These are phyloP conservation scores for Amblyjoppa fuscipennis DNA, from an alignment of 2,888 invertebrate species.

Conservation along the genomic window DNA sequence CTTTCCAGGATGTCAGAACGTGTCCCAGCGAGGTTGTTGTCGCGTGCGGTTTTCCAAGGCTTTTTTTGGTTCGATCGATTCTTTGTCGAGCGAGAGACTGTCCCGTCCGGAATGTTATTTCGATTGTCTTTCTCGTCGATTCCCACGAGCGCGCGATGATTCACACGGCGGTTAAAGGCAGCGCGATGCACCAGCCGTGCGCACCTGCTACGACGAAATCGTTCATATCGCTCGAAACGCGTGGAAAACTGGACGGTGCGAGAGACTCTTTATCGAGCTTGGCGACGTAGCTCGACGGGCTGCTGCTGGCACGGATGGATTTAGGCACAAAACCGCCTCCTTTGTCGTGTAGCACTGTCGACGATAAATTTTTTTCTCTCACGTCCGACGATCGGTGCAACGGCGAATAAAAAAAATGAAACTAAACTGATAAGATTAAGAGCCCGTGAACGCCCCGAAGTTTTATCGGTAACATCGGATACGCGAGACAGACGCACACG, in stretches of 20 bases:
- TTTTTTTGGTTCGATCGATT: not conserved
- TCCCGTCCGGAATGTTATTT: not conserved
- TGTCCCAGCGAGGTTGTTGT: not conserved
- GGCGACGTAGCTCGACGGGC: conserved; percentile 3
- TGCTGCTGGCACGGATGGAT: not conserved
- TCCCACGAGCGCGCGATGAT: conserved; percentile 1
- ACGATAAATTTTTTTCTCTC: not conserved
- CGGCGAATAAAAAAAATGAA: not conserved
- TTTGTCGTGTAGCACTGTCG: not conserved
- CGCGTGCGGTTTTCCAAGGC: not conserved
- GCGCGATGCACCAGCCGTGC: conserved; percentile 12
- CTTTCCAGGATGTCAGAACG: not conserved
- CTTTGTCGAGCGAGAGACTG: not conserved
- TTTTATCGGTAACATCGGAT: conserved; percentile 78
- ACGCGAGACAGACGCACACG: conserved; percentile 81
- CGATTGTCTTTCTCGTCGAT: not conserved
- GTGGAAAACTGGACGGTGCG: conserved; percentile 9
- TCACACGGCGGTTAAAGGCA: conserved; percentile 10
- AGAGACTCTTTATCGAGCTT: not conserved
- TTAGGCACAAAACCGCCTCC: not conserved
- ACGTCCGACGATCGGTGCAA: not conserved
- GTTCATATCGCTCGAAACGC: conserved; percentile 15
- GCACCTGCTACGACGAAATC: conserved; percentile 15
- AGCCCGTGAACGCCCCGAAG: conserved; percentile 39
- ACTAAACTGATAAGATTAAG: conserved; percentile 3